Conservation (phyloP, 1,140 invertebrate species). For the Diachasmimorpha longicaudata region DNA sequence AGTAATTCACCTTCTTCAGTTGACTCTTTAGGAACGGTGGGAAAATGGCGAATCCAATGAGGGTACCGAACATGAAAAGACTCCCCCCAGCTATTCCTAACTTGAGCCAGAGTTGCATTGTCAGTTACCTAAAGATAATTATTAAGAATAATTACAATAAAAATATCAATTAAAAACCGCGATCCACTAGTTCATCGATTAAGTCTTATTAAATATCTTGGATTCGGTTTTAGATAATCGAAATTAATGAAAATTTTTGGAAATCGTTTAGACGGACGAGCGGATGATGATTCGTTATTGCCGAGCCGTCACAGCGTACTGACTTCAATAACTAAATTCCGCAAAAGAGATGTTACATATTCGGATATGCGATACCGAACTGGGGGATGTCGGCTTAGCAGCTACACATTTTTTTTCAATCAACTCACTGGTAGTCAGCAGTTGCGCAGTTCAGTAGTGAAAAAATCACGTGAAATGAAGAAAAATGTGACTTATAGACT, state of each 20-base stretch:
- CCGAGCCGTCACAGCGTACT: constrained; percentile 9
- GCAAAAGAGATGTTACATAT: constrained; percentile 13
- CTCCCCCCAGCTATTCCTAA: constrained; percentile 50
- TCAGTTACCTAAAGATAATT: background rate
- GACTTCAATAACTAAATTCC: constrained; percentile 1
- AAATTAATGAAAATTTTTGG: too few species aligned
- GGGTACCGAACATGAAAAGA: constrained; percentile 64
- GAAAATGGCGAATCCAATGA: constrained; percentile 70
- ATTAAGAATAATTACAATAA: background rate
- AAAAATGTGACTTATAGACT: background rate
- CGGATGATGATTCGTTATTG: background rate
- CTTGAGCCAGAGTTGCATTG: constrained; percentile 38
- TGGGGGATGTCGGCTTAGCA: background rate
- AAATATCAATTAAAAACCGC: too few species aligned
- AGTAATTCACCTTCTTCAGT: constrained; percentile 66
- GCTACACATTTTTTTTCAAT: background rate
- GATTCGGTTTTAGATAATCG: too few species aligned
- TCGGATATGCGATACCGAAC: background rate
- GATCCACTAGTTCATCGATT: too few species aligned
- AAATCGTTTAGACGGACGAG: background rate
- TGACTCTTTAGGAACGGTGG: constrained; percentile 68
- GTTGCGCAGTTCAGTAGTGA: background rate
- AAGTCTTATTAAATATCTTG: too few species aligned
- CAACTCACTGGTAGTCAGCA: background rate
- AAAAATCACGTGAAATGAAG: background rate